Evolutionary conservation across 1,140 invertebrate genomes (phyloP).

Genomic region (Globodera rostochiensis): DNA sequence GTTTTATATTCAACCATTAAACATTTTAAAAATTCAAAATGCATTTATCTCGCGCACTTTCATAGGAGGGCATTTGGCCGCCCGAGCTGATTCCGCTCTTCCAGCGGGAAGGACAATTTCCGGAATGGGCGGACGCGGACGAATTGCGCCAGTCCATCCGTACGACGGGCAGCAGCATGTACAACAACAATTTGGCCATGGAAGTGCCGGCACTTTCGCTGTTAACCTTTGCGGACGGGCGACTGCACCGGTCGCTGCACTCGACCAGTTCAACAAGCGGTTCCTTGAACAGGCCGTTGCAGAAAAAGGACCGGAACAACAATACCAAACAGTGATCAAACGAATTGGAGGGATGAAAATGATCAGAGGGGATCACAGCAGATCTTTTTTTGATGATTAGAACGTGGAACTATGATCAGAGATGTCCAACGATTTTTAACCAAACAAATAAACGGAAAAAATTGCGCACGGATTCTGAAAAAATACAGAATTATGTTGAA

Average conservation of each 20-base stretch:
- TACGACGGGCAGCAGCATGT: constrained; percentile 12
- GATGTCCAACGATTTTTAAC: too few species aligned
- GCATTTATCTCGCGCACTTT: background rate
- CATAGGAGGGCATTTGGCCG: constrained; percentile 47
- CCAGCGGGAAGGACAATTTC: constrained; percentile 45
- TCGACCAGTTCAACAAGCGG: constrained; percentile 9
- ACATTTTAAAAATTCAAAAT: too few species aligned
- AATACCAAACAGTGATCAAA: background rate
- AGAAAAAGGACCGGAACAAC: constrained; percentile 28
- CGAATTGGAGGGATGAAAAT: too few species aligned
- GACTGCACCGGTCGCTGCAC: constrained; percentile 35
- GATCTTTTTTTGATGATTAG: too few species aligned
- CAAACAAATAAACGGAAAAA: too few species aligned
- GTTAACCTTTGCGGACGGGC: constrained; percentile 35
- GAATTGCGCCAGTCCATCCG: constrained; percentile 18
- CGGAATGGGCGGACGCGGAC: constrained; percentile 53
- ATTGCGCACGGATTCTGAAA: too few species aligned
- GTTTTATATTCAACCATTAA: too few species aligned
- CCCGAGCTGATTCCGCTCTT: constrained; percentile 48
- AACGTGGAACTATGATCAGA: too few species aligned
- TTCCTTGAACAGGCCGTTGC: constrained; percentile 3
- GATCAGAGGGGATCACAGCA: too few species aligned
- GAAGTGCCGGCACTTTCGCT: constrained; percentile 20
- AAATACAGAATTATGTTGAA: too few species aligned
- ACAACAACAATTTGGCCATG: constrained; percentile 14